Percentiles rank a stretch among this genome's conserved stretches.
These are phyloP conservation scores for Acanthococcus lagerstroemiae DNA, from an alignment of 2,888 invertebrate genomes.

Conservation along the genomic window DNA sequence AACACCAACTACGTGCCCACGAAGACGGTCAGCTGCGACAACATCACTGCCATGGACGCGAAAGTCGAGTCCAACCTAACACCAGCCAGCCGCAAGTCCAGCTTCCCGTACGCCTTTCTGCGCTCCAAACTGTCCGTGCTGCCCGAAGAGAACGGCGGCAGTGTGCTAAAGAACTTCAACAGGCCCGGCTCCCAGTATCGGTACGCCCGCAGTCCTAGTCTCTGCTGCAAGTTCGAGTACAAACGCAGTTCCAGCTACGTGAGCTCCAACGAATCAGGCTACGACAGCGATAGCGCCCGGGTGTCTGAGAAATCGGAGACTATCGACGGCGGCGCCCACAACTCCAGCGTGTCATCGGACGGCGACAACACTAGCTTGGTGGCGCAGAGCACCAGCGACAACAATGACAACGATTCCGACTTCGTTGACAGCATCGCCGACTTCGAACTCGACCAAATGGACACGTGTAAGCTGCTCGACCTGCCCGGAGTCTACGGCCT, in stretches of 20 bases:
- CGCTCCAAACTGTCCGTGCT: conserved; percentile 65
- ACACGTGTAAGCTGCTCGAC: conserved; percentile 10
- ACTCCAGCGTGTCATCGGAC: conserved; percentile 5
- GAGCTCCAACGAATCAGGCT: conserved; percentile 73
- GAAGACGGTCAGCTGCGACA: conserved; percentile 62
- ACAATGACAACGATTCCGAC: conserved; percentile 27
- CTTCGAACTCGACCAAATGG: conserved; percentile 21
- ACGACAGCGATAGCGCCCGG: conserved; percentile 59
- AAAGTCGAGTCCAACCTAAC: conserved; percentile 40
- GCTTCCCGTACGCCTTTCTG: conserved; percentile 66
- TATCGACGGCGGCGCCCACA: conserved; percentile 41
- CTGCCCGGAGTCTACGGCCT: background rate
- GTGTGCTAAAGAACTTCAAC: conserved; percentile 13
- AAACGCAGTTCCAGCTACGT: conserved; percentile 50
- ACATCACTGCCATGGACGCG: conserved; percentile 53
- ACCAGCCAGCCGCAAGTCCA: conserved; percentile 48
- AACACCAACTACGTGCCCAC: conserved; percentile 44
- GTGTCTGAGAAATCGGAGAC: conserved; percentile 44
- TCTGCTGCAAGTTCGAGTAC: conserved; percentile 22
- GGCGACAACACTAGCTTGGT: conserved; percentile 17
- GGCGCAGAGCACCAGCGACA: conserved; percentile 21
- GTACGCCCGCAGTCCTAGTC: conserved; percentile 3
- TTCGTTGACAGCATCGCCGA: conserved; percentile 25
- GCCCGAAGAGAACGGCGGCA: conserved; percentile 44
- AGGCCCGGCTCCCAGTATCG: background rate